A percentile compares a stretch with the other conserved stretches of the same genome.
phyloP scores from a whole-genome alignment of 2,113 vertebrate species.

The Perccottus glenii region DNA sequence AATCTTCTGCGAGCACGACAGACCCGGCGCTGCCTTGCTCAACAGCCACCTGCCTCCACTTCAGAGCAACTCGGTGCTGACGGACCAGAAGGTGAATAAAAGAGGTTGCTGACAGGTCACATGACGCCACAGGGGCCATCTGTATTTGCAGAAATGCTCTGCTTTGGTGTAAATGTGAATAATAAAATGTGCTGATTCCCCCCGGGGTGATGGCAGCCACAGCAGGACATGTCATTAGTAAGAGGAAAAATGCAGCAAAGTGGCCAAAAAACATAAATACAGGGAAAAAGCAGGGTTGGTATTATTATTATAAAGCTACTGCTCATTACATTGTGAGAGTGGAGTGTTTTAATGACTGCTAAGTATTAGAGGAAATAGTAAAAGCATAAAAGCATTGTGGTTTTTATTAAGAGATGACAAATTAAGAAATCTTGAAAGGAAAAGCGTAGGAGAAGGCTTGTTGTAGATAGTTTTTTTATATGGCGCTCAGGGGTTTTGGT shows the following conservation, averaged over 20 bases:
- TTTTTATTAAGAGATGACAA: too few species aligned
- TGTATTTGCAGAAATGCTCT: background rate
- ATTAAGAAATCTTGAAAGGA: too few species aligned
- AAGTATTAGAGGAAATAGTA: background rate
- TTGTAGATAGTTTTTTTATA: too few species aligned
- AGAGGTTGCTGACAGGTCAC: background rate
- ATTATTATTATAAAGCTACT: background rate
- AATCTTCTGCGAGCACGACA: slow-evolving; percentile 85
- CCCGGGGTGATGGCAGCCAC: background rate
- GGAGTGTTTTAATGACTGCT: background rate
- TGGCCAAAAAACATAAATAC: background rate
- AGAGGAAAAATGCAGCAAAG: background rate
- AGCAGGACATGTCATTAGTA: slow-evolving; percentile 2
- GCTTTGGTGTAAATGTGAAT: background rate
- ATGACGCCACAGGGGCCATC: background rate
- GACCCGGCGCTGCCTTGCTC: slow-evolving; percentile 73
- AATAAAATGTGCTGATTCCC: background rate
- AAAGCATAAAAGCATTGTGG: too few species aligned
- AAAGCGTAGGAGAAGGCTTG: too few species aligned
- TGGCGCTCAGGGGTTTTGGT: too few species aligned
- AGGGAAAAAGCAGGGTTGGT: background rate
- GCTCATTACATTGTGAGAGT: background rate
- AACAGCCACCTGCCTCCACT: slow-evolving; percentile 77
- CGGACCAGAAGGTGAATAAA: slow-evolving; percentile 82
- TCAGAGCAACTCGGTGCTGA: slow-evolving; percentile 78